Base-by-base conservation (phyloP, 2,888 invertebrate species). In the Drosophila mettleri region DNA sequence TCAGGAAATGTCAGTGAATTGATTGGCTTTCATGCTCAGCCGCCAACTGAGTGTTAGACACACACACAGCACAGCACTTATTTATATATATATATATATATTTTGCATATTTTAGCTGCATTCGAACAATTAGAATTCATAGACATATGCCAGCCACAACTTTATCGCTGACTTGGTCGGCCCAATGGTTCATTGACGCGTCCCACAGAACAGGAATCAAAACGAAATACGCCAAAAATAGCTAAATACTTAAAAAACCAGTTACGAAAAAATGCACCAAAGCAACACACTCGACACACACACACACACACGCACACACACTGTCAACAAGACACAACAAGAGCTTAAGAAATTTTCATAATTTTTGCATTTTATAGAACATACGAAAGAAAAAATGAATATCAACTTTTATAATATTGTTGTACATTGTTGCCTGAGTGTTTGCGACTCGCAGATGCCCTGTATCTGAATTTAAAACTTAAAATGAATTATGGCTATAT, bases 1-100 rank as follows among this genome's bases (percentile, higher is more conserved):
- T 89, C 83, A 89, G 85, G 89, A 86, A 86, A 89, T 89, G 85
- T 86, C 89, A 83, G 75, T 82, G 67, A 81, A 81, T 87, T 89
- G 89, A 89, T 83, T 74, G 89, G 82, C 83, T 78, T 83, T 88
- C 69, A 85, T 78, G 85, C 67, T 59, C 45, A 67, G 85, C 87
- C 89, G 82, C 87, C 85, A 24, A 36, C 59, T 67, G 63, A 72
- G 83, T 76, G 79, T 89, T 84, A 89, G 83, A 75, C 82, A 81
- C 75, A 63, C 75, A 60, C 36, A 29, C 29, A 46, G 6, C 39
- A 20, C 39, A 39, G 39, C 14, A 12, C 9, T 43, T n/a, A 8
- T 14, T 24, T 45, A 24, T n/a, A n/a, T n/a, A n/a, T n/a, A n/a
- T n/a, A n/a, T n/a, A n/a, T n/a, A n/a, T n/a, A n/a, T n/a, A n/a